A percentile compares a stretch with the other conserved stretches of the same genome.
These are phyloP conservation scores for Lasioglossum baleicum DNA, from an alignment of 1,140 invertebrate genomes.

Conservation along the genomic window DNA sequence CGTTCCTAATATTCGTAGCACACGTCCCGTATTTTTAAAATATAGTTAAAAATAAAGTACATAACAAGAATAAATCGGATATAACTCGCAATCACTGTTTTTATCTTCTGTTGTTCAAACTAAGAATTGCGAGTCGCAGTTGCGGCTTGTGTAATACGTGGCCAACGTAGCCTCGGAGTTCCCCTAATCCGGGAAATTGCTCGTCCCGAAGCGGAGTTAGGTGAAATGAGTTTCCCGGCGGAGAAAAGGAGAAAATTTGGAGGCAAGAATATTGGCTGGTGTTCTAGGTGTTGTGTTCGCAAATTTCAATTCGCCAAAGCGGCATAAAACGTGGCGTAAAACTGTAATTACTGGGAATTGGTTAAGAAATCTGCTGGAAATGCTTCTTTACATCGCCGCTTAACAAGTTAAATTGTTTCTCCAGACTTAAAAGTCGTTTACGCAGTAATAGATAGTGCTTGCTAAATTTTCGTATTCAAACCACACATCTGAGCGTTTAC, in stretches of 20 bases:
- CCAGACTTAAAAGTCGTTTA: too few species aligned
- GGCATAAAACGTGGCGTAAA: too few species aligned
- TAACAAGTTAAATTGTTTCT: too few species aligned
- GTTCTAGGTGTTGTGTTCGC: neutral
- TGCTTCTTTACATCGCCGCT: too few species aligned
- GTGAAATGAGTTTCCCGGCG: slow-evolving; percentile 29
- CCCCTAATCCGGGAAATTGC: slow-evolving; percentile 44
- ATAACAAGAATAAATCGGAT: neutral
- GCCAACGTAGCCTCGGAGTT: slow-evolving; percentile 9
- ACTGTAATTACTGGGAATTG: too few species aligned
- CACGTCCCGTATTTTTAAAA: neutral
- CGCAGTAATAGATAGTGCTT: too few species aligned
- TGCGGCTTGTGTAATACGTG: slow-evolving; percentile 8
- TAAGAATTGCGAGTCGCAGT: slow-evolving; percentile 22
- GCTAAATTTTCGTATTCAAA: too few species aligned
- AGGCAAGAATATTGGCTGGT: slow-evolving; percentile 17
- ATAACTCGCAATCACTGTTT: slow-evolving; percentile 28
- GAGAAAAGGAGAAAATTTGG: slow-evolving; percentile 3
- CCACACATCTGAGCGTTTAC: too few species aligned
- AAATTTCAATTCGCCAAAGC: too few species aligned
- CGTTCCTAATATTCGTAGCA: too few species aligned
- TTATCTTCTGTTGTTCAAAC: slow-evolving; percentile 21
- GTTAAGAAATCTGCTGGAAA: too few species aligned
- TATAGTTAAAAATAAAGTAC: neutral
- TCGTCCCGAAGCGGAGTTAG: slow-evolving; percentile 11